Base-by-base conservation (phyloP, 2,888 invertebrate species). In the Nomada ferruginata region DNA sequence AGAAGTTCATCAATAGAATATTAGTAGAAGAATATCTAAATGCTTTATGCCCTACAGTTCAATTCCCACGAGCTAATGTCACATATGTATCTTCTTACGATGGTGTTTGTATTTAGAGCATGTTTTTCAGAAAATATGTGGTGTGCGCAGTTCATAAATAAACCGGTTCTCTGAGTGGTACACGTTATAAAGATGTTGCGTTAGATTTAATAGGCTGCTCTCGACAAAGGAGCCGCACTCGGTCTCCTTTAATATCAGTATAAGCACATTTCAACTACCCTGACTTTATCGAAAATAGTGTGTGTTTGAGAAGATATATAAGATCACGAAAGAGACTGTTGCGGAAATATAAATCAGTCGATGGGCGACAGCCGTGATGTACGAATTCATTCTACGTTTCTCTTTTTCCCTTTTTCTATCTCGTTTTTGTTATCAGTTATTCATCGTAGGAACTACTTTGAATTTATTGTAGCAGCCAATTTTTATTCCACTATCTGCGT, bases 191-290 rank as follows among this genome's bases (percentile, higher is more conserved):
- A 69, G 69, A 69, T 60, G 65, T 77, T 65, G 53, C 64, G 69
- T 65, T 65, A 53, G 36, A 77, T 77, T 79, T 70, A 77, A 77
- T 69, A 18, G 65, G 52, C 53, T 65, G 26, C 42, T 29, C 26
- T 50, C 36, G 68, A 76, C 79, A 47, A 77, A 76, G 64, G 36
- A 69, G 29, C 63, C 29, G 52, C n/a, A 15, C 44, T 29, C 52
- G 20, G 70, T 79, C 77, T 65, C 36, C 65, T 77, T 77, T 70
- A 77, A 60, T 77, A 65, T 79, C 57, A 50, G 63, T 55, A 20
- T 36, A 52, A 79, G 50, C 68, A 69, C 64, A 26, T 18, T 44
- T 20, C n/a, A 44, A 20, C 42, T 42, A n/a, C 68, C 42, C 20
- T 57, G 50, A 57, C 63, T 63, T 55, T 13, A 15, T 63, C 20